Percentiles rank a stretch among this genome's conserved stretches.
Evolutionary conservation across 2,797 vertebrate species (phyloP).

Genomic region (Zenarchopterus dispar): DNA sequence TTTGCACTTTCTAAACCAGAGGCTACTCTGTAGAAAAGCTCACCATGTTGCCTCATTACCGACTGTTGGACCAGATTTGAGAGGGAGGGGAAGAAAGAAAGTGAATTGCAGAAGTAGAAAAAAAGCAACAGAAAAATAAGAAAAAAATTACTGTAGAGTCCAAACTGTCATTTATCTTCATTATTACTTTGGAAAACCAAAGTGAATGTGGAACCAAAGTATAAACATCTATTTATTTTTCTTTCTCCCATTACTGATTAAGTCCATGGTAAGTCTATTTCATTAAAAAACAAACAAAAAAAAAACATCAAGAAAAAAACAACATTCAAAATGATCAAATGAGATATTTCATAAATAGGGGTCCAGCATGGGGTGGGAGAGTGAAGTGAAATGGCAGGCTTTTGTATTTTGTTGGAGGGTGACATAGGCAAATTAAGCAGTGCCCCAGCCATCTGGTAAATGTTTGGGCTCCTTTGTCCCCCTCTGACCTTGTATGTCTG

Average conservation of each 20-base stretch:
- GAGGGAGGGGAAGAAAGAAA: neutral
- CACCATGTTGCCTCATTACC: conserved; percentile 57
- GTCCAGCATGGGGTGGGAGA: conserved; percentile 48
- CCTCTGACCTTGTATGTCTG: conserved; percentile 36
- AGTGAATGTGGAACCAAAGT: neutral
- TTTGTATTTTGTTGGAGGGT: conserved; percentile 65
- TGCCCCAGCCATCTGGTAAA: conserved; percentile 70
- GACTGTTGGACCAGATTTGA: conserved; percentile 35
- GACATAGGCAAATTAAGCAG: conserved; percentile 66
- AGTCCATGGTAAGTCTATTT: too few species aligned
- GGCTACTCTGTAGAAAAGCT: conserved; percentile 27
- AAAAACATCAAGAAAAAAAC: too few species aligned
- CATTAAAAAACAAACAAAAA: too few species aligned
- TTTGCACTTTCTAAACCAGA: conserved; percentile 41
- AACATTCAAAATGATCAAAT: conserved; percentile 39
- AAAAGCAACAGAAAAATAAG: neutral
- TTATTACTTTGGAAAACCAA: conserved; percentile 15
- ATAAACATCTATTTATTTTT: too few species aligned
- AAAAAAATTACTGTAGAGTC: neutral
- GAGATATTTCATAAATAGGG: conserved; percentile 59
- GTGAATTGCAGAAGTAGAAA: conserved; percentile 5
- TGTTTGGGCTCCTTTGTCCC: conserved; percentile 63
- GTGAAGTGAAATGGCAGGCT: conserved; percentile 42
- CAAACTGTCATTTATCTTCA: conserved; percentile 5
- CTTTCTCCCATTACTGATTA: too few species aligned